Evolutionary conservation across 1,140 invertebrate species (phyloP).

Genomic region (Pseudomyrmex cubaensis): DNA sequence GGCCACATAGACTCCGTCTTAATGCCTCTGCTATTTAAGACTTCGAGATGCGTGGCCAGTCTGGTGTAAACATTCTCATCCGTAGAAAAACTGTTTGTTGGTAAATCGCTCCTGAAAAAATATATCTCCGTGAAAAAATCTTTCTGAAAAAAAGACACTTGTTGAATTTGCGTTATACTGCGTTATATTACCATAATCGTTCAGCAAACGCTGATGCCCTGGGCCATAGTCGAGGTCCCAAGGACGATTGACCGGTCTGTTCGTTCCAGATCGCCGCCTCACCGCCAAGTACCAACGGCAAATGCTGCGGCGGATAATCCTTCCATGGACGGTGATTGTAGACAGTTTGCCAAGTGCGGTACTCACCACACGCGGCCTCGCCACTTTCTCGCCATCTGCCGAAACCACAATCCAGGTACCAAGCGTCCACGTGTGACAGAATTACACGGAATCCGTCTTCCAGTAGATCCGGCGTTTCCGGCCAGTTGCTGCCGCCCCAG

Average conservation of each 20-base stretch:
- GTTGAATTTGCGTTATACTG: neutral
- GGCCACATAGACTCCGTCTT: constrained; percentile 90
- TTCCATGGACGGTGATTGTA: constrained; percentile 93
- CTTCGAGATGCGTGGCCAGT: constrained; percentile 88
- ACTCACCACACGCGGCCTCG: constrained; percentile 91
- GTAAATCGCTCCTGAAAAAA: constrained; percentile 80
- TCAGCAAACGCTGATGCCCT: constrained; percentile 88
- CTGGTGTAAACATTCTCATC: constrained; percentile 88
- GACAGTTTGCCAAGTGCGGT: constrained; percentile 93
- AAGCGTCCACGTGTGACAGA: constrained; percentile 93
- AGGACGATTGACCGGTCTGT: constrained; percentile 86
- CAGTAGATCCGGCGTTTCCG: constrained; percentile 90
- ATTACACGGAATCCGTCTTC: constrained; percentile 92
- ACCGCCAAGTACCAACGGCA: constrained; percentile 86
- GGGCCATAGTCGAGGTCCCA: constrained; percentile 90
- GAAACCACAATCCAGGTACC: constrained; percentile 94
- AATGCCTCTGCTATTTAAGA: constrained; percentile 87
- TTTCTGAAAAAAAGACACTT: neutral
- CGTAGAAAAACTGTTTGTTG: constrained; percentile 78
- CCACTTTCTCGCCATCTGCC: constrained; percentile 91
- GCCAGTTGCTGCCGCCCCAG: constrained; percentile 92
- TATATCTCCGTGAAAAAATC: neutral
- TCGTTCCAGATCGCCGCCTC: constrained; percentile 91
- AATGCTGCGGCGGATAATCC: constrained; percentile 81
- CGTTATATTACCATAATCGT: constrained; percentile 85